Evolutionary conservation across 2,113 vertebrate species (phyloP).

Genomic region (Cinclus mexicanus): DNA sequence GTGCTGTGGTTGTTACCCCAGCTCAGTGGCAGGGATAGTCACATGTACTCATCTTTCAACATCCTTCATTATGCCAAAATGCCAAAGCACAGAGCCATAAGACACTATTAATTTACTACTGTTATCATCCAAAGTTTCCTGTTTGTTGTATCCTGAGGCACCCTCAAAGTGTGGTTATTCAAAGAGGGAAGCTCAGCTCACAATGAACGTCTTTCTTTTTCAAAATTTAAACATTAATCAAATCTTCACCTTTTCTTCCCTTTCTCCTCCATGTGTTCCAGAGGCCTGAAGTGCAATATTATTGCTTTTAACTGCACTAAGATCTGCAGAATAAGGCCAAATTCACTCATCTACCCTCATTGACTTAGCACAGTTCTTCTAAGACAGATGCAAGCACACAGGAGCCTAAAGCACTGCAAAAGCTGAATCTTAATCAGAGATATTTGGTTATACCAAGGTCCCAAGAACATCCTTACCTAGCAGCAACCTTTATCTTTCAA

Average conservation of each 20-base stretch:
- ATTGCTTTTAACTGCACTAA: not conserved
- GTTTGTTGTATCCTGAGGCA: not conserved
- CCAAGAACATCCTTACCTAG: constrained; percentile 45
- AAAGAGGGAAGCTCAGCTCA: not conserved
- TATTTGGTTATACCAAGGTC: not conserved
- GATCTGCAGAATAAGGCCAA: not conserved
- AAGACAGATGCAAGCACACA: not conserved
- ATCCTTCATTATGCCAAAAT: not conserved
- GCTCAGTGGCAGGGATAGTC: not conserved
- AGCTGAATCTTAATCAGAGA: constrained; percentile 15
- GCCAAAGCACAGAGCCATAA: not conserved
- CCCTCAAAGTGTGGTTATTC: not conserved
- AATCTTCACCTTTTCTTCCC: not conserved
- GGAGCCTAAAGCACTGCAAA: not conserved
- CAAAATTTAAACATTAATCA: not conserved
- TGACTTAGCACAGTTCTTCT: not conserved
- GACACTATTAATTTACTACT: not conserved
- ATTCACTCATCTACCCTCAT: not conserved
- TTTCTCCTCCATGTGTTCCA: not conserved
- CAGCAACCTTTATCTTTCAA: not conserved
- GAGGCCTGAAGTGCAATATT: not conserved
- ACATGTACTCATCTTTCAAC: not conserved
- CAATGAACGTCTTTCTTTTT: not conserved
- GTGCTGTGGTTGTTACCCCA: not conserved
- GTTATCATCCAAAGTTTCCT: not conserved